Conservation (phyloP, 2,888 invertebrate genomes). For the Smittia aterrima region DNA sequence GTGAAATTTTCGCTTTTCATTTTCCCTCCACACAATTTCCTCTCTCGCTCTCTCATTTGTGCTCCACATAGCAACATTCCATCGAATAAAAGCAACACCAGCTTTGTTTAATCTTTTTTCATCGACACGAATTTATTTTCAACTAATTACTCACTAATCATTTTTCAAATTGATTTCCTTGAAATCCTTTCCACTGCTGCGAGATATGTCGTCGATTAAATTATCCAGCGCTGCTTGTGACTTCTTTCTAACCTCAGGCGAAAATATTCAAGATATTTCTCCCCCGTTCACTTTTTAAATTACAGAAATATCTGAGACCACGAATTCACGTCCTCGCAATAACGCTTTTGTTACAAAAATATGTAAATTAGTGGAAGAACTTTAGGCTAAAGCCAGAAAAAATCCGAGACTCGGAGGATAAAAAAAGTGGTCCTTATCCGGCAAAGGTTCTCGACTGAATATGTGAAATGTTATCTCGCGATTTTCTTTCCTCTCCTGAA, state of each 20-base stretch:
- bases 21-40: background rate
- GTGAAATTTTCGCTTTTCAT: background rate
- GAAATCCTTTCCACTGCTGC: conserved; percentile 35
- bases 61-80: conserved; percentile 11
- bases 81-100: background rate
- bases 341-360: conserved; percentile 16
- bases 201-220: background rate
- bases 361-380: conserved; percentile 37
- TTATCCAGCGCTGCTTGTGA: conserved; percentile 11
- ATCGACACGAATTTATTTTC: background rate
- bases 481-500: background rate
- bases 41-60: background rate
- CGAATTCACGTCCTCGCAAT: background rate
- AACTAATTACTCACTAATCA: conserved; percentile 39
- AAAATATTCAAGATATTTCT: background rate
- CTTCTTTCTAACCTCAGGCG: background rate
- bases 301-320: background rate
- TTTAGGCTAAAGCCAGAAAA: conserved; percentile 28
- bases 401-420: background rate
- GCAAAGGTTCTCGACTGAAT: conserved; percentile 39
- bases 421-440: conserved; percentile 28
- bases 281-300: background rate
- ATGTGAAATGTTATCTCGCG: background rate
- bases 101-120: background rate
- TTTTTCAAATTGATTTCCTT: conserved; percentile 38